A percentile compares a stretch with the other conserved stretches of the same genome.
Evolutionary conservation across 2,888 invertebrate genomes (phyloP).

Genomic region (Cataglyphis albicans): DNA sequence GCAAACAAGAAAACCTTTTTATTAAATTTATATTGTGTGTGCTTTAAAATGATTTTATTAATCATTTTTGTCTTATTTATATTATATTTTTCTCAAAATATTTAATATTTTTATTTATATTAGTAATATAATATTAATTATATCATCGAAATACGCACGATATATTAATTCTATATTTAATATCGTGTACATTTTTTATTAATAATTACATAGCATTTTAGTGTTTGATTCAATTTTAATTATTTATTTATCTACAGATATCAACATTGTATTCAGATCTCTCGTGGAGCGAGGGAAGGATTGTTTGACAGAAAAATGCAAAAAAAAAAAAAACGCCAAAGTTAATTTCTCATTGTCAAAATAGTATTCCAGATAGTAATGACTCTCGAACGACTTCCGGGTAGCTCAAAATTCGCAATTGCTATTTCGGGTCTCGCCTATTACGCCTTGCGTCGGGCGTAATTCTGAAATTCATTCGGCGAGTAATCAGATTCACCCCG

Average conservation of each 20-base stretch:
- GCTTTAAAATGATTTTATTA: not conserved
- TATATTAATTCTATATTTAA: not conserved
- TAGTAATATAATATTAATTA: not conserved
- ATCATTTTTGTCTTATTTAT: not conserved
- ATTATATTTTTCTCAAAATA: not conserved
- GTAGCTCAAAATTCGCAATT: not conserved
- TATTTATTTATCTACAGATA: not conserved
- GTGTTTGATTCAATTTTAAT: not conserved
- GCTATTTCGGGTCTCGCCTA: conserved; percentile 3
- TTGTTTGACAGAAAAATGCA: not conserved
- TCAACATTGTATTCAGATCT: not conserved
- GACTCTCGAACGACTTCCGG: not conserved
- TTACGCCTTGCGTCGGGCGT: not conserved
- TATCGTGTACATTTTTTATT: not conserved
- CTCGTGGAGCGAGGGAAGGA: not conserved
- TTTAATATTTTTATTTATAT: not conserved
- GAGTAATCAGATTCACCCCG: conserved; percentile 10
- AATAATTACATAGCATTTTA: not conserved
- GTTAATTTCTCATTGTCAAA: not conserved
- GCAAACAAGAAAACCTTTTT: not conserved
- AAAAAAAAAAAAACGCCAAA: not conserved
- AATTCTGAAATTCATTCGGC: conserved; percentile 14
- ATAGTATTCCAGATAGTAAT: not conserved
- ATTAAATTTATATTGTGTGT: not conserved
- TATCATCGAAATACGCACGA: not conserved